These are phyloP conservation scores for Parus major DNA, from an alignment of 2,113 vertebrate species.

Conservation along the genomic window DNA sequence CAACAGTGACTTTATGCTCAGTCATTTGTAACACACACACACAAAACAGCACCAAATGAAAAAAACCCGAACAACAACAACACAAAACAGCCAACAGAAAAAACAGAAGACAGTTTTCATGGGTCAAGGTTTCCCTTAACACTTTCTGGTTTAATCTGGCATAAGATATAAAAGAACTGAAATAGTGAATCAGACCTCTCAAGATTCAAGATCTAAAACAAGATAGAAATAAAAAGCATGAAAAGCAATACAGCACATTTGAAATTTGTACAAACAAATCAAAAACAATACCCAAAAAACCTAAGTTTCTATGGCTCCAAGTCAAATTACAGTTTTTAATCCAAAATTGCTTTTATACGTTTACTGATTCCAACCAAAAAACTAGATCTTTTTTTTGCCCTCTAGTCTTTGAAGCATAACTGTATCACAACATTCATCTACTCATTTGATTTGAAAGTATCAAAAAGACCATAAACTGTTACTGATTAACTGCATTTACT, in stretches of 20 bases:
- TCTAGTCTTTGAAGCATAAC: neutral
- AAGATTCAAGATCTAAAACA: neutral
- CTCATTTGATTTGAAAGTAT: neutral
- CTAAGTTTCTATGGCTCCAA: neutral
- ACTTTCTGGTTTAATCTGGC: neutral
- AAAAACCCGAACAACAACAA: neutral
- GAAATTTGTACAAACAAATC: neutral
- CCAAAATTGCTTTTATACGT: neutral
- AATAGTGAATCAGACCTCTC: neutral
- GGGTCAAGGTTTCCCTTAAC: neutral
- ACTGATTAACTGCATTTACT: constrained; percentile 25
- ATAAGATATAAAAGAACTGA: neutral
- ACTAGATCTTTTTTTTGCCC: neutral
- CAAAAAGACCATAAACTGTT: constrained; percentile 7
- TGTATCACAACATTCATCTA: neutral
- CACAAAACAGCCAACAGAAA: neutral
- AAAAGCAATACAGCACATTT: neutral
- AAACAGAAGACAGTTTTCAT: neutral
- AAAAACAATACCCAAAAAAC: neutral
- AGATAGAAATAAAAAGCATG: neutral
- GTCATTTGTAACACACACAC: neutral
- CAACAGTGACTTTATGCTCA: neutral
- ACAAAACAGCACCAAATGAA: neutral
- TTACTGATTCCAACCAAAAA: neutral
- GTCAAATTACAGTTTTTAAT: neutral